Conservation (phyloP, 1,140 invertebrate genomes). For the Pachypeltis micranthus region DNA sequence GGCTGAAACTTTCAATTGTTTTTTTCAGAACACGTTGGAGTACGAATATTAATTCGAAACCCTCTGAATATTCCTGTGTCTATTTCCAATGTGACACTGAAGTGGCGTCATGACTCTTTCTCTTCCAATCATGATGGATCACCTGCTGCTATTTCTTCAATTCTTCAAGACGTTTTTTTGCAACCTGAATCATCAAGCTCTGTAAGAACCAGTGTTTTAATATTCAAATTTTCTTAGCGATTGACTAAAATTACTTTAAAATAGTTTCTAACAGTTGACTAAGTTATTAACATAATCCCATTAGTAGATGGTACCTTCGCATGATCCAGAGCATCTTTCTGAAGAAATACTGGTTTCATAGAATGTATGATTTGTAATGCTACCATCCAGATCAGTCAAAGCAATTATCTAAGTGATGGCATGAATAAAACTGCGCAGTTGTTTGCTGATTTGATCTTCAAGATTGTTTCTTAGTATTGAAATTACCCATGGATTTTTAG, state of each 20-base stretch:
- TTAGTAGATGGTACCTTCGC: no score
- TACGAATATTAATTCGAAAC: slow-evolving; percentile 64
- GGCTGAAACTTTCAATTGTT: slow-evolving; percentile 19
- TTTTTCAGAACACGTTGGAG: slow-evolving; percentile 63
- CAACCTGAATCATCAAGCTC: slow-evolving; percentile 36
- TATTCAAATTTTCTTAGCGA: slow-evolving; percentile 21
- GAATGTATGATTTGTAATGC: no score
- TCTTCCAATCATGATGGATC: slow-evolving; percentile 31
- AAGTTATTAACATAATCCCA: no score
- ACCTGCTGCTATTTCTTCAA: slow-evolving; percentile 35
- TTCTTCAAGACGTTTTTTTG: slow-evolving; percentile 36
- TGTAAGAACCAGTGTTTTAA: slow-evolving; percentile 34
- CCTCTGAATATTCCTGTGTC: slow-evolving; percentile 62
- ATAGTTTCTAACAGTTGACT: no score
- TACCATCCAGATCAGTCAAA: no score
- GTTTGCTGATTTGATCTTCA: no score
- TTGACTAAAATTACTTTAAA: slow-evolving; percentile 16
- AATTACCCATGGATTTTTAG: no score
- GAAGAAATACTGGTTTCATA: no score
- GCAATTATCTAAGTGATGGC: no score
- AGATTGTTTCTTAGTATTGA: no score
- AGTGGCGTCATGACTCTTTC: slow-evolving; percentile 59
- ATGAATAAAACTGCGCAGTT: no score
- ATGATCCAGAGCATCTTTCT: no score
- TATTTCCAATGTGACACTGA: slow-evolving; percentile 57